These are phyloP conservation scores for Trididemnum nubilum DNA, from an alignment of 23 tunicate genomes.

Conservation along the genomic window DNA sequence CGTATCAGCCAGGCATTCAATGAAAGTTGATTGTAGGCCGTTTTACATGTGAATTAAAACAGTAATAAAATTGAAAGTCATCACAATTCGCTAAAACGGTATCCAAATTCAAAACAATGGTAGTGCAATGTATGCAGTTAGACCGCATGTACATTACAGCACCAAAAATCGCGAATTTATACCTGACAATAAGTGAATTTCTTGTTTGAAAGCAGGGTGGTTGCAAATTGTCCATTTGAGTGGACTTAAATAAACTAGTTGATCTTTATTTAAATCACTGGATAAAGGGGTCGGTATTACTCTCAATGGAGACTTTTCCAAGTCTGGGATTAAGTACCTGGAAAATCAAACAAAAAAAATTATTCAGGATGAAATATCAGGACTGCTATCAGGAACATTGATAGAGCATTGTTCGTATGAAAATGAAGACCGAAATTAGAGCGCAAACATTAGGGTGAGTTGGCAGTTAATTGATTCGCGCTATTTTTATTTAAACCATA, in stretches of 20 bases:
- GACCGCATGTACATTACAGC: background rate
- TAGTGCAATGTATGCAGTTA: background rate
- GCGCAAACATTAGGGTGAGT: too few relatives aligned
- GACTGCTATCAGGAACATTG: too few relatives aligned
- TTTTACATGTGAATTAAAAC: too few relatives aligned
- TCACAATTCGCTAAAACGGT: too few relatives aligned
- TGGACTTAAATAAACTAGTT: constrained; percentile 2
- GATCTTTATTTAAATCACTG: constrained; percentile 2
- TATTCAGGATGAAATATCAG: background rate
- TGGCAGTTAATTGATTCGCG: too few relatives aligned
- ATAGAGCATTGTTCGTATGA: too few relatives aligned
- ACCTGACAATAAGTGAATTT: constrained; percentile 16
- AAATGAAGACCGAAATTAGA: too few relatives aligned
- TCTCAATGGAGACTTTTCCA: background rate
- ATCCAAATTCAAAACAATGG: too few relatives aligned
- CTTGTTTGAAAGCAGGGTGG: constrained; percentile 30
- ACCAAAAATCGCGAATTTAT: background rate
- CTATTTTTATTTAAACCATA: too few relatives aligned
- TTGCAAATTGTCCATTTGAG: constrained; percentile 16
- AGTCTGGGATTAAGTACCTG: constrained; percentile 21
- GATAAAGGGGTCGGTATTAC: constrained; percentile 39
- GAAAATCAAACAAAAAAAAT: background rate
- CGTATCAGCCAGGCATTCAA: too few relatives aligned
- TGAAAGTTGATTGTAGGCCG: too few relatives aligned
- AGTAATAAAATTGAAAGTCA: too few relatives aligned